Evolutionary conservation across 2,113 vertebrate species (phyloP).

Genomic region (Melanotaenia duboulayi): DNA sequence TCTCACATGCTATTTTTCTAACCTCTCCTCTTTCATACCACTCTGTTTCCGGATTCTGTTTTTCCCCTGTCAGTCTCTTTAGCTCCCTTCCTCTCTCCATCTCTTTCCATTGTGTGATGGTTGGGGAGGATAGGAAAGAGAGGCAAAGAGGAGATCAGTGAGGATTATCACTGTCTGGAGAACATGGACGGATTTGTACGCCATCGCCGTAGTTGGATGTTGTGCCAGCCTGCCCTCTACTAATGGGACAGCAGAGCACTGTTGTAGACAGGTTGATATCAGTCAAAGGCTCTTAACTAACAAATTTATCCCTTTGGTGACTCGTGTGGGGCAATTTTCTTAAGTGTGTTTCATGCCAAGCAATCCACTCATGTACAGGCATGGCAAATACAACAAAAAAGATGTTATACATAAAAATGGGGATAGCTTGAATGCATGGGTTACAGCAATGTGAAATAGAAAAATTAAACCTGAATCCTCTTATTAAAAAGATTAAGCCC

Average conservation of each 20-base stretch:
- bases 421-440: neutral
- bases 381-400: conserved; percentile 2
- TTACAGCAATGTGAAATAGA: conserved; percentile 31
- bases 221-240: conserved; percentile 64
- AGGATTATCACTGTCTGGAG: conserved; percentile 77
- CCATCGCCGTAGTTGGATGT: conserved; percentile 58
- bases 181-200: conserved; percentile 67
- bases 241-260: conserved; percentile 56
- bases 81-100: conserved; percentile 7
- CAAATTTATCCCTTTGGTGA: conserved; percentile 35
- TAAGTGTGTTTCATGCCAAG: conserved; percentile 14
- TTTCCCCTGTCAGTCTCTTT: conserved; percentile 35
- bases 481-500: conserved; percentile 48
- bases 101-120: conserved; percentile 51
- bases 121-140: neutral
- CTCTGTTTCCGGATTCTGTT: conserved; percentile 21
- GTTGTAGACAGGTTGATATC: conserved; percentile 53
- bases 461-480: conserved; percentile 58
- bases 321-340: conserved; percentile 12
- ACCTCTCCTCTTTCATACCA: conserved; percentile 16
- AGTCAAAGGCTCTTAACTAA: conserved; percentile 57
- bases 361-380: conserved; percentile 13
- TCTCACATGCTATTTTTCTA: conserved; percentile 4
- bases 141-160: conserved; percentile 63
- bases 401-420: neutral